Conservation (phyloP, 2,113 vertebrate genomes). For the Colossoma macropomum region DNA sequence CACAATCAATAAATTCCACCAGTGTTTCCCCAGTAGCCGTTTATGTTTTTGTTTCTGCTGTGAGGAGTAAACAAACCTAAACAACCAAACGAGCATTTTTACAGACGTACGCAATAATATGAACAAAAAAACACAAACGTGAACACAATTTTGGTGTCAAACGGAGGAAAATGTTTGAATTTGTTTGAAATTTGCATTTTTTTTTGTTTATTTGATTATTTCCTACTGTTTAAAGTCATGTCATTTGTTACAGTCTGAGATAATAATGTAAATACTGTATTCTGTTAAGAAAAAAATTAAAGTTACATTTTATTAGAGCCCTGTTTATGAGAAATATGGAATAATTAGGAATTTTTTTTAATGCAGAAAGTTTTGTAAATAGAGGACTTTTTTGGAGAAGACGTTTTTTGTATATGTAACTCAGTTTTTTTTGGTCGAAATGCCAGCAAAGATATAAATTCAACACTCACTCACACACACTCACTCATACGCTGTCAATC, state of each 20-base stretch:
- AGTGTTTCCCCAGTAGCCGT: background rate
- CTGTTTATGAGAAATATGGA: slow-evolving; percentile 34
- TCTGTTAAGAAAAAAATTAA: slow-evolving; percentile 27
- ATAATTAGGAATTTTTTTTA: slow-evolving; percentile 42
- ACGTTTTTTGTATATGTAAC: slow-evolving; percentile 32
- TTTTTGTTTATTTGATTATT: background rate
- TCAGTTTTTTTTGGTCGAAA: slow-evolving; percentile 24
- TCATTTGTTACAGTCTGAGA: slow-evolving; percentile 9
- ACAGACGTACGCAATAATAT: background rate
- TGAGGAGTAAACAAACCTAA: background rate
- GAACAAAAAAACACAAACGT: background rate
- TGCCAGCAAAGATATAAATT: slow-evolving; percentile 23
- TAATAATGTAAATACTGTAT: slow-evolving; percentile 50
- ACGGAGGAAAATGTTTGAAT: background rate
- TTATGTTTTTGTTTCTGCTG: background rate
- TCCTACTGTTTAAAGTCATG: slow-evolving; percentile 14
- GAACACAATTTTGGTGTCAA: background rate
- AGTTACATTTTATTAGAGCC: slow-evolving; percentile 30
- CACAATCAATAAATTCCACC: background rate
- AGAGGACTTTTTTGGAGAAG: slow-evolving; percentile 27
- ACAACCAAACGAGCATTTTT: background rate
- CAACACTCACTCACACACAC: background rate
- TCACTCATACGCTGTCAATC: too few species aligned
- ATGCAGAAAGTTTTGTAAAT: slow-evolving; percentile 44
- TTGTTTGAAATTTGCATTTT: background rate